Evolutionary conservation across 2,888 invertebrate species (phyloP), one percentile per base, ranked within the genome.

Genomic region (Zonitis immaculata): DNA sequence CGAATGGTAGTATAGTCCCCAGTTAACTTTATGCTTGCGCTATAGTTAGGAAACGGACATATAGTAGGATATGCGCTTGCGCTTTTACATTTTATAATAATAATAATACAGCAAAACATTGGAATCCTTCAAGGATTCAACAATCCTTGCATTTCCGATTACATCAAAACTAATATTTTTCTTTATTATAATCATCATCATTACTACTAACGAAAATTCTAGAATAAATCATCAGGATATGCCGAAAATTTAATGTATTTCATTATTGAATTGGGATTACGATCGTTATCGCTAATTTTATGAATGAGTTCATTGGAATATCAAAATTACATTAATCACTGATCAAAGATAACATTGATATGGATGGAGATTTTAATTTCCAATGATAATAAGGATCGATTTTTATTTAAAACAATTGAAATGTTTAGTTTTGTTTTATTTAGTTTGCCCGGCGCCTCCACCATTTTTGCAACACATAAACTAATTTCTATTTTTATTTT

Each of bases 1-100:
- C 66, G 66, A 64, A 65, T 65, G 65, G 51, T 54, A 20, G 57
- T 49, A 60, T 60, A 60, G 52, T 49, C 58, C 61, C 11, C 3
- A 3, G 11, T 22, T n/a, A n/a, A 20, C 39, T 18, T 18, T 39
- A 39, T n/a, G n/a, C 39, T 39, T 58, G 60, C 54, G 59, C 62
- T 57, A 51, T 57, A 39, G 39, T 39, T 39, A n/a, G 52, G 57
- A 55, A 59, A 53, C 60, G 59, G 64, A 63, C 59, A 63, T 60
- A 51, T 49, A 47, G 43, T 47, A 27, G 27, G 42, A 47, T 44
- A 39, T 49, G 64, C 64, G 61, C 60, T 49, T 61, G 63, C 62
- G 61, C 63, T 44, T 48, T 49, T 44, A 52, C 50, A 22, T 22
- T 22, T 58, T 54, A 54, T 22, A 49, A 49, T n/a, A n/a, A n/a